Evolutionary conservation across 2,797 vertebrate species (phyloP).

Genomic region (Labroides dimidiatus): DNA sequence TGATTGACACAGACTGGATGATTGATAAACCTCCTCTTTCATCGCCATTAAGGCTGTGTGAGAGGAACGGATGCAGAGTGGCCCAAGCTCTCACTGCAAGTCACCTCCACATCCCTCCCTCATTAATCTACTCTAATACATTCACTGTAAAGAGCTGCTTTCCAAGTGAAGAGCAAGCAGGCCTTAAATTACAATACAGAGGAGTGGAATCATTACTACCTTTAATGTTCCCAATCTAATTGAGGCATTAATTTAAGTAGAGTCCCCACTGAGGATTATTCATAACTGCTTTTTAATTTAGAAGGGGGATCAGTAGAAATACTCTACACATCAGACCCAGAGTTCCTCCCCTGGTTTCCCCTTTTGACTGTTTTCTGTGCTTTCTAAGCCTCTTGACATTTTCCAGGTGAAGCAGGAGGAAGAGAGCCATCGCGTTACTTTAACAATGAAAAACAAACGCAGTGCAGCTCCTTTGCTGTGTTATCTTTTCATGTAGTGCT

Average conservation of each 20-base stretch:
- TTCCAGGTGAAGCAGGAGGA: conserved; percentile 20
- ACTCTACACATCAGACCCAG: conserved; percentile 64
- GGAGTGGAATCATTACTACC: conserved; percentile 86
- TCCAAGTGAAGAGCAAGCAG: conserved; percentile 80
- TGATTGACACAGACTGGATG: conserved; percentile 60
- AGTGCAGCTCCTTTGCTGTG: conserved; percentile 12
- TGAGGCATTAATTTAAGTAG: conserved; percentile 86
- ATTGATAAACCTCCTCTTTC: conserved; percentile 68
- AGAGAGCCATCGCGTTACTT: conserved; percentile 2
- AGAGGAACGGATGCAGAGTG: conserved; percentile 63
- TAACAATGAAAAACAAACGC: conserved; percentile 36
- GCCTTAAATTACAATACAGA: conserved; percentile 86
- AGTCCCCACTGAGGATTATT: conserved; percentile 84
- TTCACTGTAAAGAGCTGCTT: conserved; percentile 80
- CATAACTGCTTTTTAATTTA: conserved; percentile 86
- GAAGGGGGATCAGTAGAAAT: conserved; percentile 77
- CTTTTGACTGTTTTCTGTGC: conserved; percentile 42
- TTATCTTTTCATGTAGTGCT: conserved; percentile 28
- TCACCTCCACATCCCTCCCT: conserved; percentile 79
- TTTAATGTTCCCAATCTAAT: conserved; percentile 89
- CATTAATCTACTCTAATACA: conserved; percentile 85
- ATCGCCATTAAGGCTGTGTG: conserved; percentile 57
- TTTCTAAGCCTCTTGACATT: conserved; percentile 53
- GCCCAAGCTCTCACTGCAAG: conserved; percentile 68
- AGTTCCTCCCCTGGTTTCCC: conserved; percentile 49